Evolutionary conservation across 2,797 vertebrate species (phyloP), one percentile per base, ranked within the genome.

Genomic region (Poeciliopsis paucimaculata): DNA sequence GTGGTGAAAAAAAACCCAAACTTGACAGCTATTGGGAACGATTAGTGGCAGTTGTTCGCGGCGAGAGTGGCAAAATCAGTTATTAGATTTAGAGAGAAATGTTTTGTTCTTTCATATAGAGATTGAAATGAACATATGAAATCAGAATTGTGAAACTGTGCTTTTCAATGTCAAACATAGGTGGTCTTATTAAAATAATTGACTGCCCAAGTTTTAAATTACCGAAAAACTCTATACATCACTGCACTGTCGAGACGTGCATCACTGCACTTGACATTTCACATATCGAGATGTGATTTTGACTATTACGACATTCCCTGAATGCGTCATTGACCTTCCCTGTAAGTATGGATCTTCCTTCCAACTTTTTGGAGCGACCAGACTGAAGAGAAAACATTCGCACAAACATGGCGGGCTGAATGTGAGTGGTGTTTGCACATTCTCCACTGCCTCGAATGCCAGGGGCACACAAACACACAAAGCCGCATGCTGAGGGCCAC

Each of bases 401-500:
- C 73, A 80, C 75, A 57, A 28, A 34, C 41, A 36, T 3, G 3
- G 1, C 20, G 23, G 18, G 10, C 4, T 34, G 16, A 36, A 53
- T 77, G 36, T 57, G 15, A 28, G 47, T 1, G 34, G 28, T 82
- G 75, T 85, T 85, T 85, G 76, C 72, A 80, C 75, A 46, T 80
- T 80, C 70, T 86, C 76, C 26, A 57, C 85, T 64, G 73, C 85
- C 74, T 78, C 43, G 47, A 79, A 39, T 60, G 75, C 53, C 72
- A 31, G 45, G 46, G 79, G 80, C 78, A 82, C 80, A 85, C 66
- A 89, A 72, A 84, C 78, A 78, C 82, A 76, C 68, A 46, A 70
- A 80, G 75, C 78, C 78, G 68, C 89, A 87, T 49, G 82, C 84
- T 76, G 84, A 87, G 77, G 70, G 68, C 76, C 79, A 92, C 89